These are phyloP conservation scores for Cantharis flavilabris DNA, from an alignment of 2,888 invertebrate species.

Conservation along the genomic window DNA sequence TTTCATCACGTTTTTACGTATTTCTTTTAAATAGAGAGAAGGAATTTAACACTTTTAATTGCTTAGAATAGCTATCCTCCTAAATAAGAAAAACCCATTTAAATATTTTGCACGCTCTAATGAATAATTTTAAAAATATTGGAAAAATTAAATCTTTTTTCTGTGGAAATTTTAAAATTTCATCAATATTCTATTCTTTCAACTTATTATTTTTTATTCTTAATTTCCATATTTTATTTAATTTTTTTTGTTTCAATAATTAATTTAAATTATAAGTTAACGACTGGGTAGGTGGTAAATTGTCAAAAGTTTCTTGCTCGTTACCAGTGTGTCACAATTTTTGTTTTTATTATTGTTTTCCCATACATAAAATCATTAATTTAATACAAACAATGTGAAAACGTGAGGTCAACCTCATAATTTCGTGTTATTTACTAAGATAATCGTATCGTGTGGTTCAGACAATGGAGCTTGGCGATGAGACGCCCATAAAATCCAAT, in stretches of 20 bases:
- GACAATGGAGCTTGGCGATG: conserved; percentile 14
- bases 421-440: conserved; percentile 4
- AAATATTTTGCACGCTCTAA: neutral
- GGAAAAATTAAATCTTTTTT: neutral
- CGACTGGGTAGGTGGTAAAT: neutral
- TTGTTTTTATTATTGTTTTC: neutral
- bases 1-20: neutral
- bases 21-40: neutral
- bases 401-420: conserved; percentile 1
- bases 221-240: too few species aligned
- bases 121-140: neutral
- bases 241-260: neutral
- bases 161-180: neutral
- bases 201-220: neutral
- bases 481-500: conserved; percentile 20
- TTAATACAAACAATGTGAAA: conserved; percentile 1
- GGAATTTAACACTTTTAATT: neutral
- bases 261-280: neutral
- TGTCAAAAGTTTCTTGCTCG: neutral
- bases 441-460: conserved; percentile 11
- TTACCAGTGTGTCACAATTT: neutral
- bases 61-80: neutral
- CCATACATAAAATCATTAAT: conserved; percentile 4
- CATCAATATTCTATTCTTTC: neutral
- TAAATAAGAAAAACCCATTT: neutral